These are phyloP conservation scores for Propithecus perrieri DNA, from an alignment of 2,797 vertebrate species.

Conservation along the genomic window DNA sequence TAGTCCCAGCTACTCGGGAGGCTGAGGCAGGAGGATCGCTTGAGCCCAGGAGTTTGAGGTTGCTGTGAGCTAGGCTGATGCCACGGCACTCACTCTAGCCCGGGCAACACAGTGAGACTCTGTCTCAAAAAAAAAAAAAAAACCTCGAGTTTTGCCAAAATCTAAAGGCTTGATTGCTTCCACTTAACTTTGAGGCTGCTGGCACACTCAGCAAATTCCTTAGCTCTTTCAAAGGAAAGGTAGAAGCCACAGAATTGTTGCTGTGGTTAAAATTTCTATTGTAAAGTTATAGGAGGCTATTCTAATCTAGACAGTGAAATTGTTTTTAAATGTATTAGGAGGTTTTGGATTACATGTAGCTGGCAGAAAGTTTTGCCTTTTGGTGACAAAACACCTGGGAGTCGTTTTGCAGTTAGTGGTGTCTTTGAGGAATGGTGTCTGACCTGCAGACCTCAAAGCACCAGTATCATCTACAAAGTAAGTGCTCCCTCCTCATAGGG, in stretches of 20 bases:
- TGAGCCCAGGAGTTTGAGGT: too few relatives aligned
- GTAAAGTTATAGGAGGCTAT: background rate
- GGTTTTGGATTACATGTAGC: background rate
- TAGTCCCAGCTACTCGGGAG: too few relatives aligned
- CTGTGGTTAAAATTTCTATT: conserved; percentile 21
- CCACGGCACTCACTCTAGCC: too few relatives aligned
- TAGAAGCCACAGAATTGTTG: background rate
- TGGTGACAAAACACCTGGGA: background rate
- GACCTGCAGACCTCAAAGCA: background rate
- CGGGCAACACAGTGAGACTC: too few relatives aligned
- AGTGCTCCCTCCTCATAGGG: background rate
- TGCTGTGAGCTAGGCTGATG: too few relatives aligned
- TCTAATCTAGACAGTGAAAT: background rate
- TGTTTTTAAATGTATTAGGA: background rate
- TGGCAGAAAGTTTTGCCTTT: background rate
- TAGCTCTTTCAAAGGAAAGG: conserved; percentile 30
- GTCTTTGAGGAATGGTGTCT: background rate
- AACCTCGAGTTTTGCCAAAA: too few relatives aligned
- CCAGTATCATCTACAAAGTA: background rate
- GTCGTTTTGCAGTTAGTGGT: background rate
- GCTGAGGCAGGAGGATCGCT: too few relatives aligned
- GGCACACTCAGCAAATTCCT: conserved; percentile 38
- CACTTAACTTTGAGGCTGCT: background rate
- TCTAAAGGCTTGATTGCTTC: background rate
- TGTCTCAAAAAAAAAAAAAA: too few relatives aligned